These are phyloP conservation scores for Choristoneura fumiferana DNA, from an alignment of 1,140 invertebrate genomes.

Conservation along the genomic window DNA sequence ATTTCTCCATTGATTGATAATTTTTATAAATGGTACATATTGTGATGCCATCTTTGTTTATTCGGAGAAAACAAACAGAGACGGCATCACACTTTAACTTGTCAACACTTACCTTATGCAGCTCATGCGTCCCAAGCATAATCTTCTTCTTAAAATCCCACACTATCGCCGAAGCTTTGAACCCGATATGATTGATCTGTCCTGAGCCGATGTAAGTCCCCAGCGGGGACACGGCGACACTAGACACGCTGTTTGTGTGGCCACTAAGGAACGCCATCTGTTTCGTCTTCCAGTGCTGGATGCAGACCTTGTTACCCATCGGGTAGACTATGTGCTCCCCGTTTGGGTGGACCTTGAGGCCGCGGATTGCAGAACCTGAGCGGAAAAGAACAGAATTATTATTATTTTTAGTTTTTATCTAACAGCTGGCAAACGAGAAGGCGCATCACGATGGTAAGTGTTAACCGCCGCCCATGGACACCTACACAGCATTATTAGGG, in stretches of 20 bases:
- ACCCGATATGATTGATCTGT: slow-evolving; percentile 93
- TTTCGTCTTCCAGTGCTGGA: slow-evolving; percentile 86
- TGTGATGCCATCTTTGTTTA: too few species aligned
- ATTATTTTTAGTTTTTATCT: too few species aligned
- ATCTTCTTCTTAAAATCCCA: slow-evolving; percentile 88
- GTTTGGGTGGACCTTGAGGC: slow-evolving; percentile 88
- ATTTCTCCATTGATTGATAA: too few species aligned
- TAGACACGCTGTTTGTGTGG: slow-evolving; percentile 91
- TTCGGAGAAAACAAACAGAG: too few species aligned
- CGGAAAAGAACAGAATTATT: neutral
- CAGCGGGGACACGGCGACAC: slow-evolving; percentile 87
- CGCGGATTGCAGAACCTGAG: slow-evolving; percentile 84
- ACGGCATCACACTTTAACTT: too few species aligned
- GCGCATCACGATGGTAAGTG: too few species aligned
- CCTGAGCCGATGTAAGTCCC: slow-evolving; percentile 92
- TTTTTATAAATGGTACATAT: too few species aligned
- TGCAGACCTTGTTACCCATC: slow-evolving; percentile 90
- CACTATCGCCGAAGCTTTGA: slow-evolving; percentile 91
- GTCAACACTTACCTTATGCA: slow-evolving; percentile 84
- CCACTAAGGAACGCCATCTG: slow-evolving; percentile 89
- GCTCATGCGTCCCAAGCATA: slow-evolving; percentile 83
- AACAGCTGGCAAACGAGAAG: too few species aligned
- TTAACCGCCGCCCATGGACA: too few species aligned
- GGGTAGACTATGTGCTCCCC: slow-evolving; percentile 88
- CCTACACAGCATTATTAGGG: too few species aligned